phyloP scores from a whole-genome alignment of 2,797 vertebrate species.

The Poeciliopsis paucimaculata region DNA sequence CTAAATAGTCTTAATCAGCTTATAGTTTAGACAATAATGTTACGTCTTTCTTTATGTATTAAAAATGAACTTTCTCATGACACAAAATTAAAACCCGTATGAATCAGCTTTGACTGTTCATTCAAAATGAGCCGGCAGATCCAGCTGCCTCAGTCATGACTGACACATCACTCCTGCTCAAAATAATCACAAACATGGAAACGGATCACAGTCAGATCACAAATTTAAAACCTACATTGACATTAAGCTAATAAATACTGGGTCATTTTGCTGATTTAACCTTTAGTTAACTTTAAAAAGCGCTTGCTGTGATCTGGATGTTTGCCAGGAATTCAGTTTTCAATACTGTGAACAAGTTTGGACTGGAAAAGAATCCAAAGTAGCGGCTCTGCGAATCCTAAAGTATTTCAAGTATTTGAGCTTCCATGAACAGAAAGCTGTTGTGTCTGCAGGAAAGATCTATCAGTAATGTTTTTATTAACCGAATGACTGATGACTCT shows the following conservation, averaged over 20 bases:
- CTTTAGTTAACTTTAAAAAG: not conserved
- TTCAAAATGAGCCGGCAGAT: not conserved
- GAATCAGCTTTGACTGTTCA: not conserved
- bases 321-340: not conserved
- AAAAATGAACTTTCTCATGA: not conserved
- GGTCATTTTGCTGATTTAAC: not conserved
- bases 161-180: not conserved
- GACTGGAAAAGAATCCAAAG: constrained; percentile 33
- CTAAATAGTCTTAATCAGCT: not conserved
- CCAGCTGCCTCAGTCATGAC: not conserved
- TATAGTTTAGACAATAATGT: not conserved
- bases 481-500: not conserved
- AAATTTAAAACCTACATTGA: too few relatives aligned
- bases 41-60: not conserved
- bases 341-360: constrained; percentile 28
- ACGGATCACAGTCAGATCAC: not conserved
- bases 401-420: constrained; percentile 6
- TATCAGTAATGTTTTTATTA: not conserved
- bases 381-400: constrained; percentile 30
- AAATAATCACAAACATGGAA: not conserved
- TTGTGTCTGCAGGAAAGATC: not conserved
- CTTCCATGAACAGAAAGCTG: not conserved
- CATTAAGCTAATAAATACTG: not conserved
- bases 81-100: not conserved
- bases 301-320: not conserved